These are phyloP conservation scores for Rattus norvegicus DNA, from an alignment of 2,113 vertebrate species.

Conservation along the genomic window DNA sequence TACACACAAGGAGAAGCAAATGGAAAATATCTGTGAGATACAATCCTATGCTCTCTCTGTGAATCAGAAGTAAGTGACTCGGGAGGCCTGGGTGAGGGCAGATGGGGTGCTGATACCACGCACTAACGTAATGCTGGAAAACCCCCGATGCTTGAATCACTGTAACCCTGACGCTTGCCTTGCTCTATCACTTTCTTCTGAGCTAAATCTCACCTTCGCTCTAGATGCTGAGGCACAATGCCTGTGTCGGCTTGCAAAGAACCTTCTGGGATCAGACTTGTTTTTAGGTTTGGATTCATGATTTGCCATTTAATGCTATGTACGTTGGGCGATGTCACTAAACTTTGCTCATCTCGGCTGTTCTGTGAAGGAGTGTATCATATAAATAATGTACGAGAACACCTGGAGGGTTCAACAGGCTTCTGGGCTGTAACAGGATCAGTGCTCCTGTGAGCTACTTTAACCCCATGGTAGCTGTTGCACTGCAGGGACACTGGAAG, in stretches of 20 bases:
- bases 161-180: background rate
- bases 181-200: background rate
- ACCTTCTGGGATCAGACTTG: background rate
- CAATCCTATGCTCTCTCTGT: too few species aligned
- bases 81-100: accelerated
- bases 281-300: background rate
- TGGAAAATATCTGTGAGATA: constrained; percentile 17
- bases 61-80: background rate
- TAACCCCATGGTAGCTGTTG: background rate
- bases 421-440: background rate
- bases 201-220: background rate
- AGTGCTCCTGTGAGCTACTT: background rate
- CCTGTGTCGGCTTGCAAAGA: background rate
- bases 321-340: background rate
- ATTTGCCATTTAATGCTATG: background rate
- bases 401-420: background rate
- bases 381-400: background rate
- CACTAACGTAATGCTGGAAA: background rate
- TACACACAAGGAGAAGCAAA: constrained; percentile 72
- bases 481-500: background rate
- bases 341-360: background rate
- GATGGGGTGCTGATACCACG: background rate
- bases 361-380: background rate
- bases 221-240: background rate
- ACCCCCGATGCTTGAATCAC: background rate